Evolutionary conservation across 2,888 invertebrate genomes (phyloP).

Genomic region (Patella depressa): DNA sequence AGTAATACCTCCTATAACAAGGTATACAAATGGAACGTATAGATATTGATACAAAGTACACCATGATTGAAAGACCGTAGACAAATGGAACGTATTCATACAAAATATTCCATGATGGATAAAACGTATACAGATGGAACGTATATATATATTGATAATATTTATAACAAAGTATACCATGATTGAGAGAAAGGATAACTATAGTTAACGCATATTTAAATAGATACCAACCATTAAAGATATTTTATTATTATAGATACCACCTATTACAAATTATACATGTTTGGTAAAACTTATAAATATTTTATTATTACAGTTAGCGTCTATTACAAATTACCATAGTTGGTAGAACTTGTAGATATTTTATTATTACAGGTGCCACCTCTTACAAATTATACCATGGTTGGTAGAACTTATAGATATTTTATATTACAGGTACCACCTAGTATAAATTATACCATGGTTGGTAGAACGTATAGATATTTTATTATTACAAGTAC

Average conservation of each 20-base stretch:
- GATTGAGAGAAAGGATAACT: neutral
- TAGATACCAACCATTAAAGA: neutral
- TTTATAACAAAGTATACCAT: neutral
- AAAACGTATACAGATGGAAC: neutral
- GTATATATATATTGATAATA: neutral
- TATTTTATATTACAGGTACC: neutral
- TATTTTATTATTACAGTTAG: neutral
- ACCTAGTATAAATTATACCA: constrained; percentile 7
- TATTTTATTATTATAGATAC: constrained; percentile 11
- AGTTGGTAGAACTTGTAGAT: no score
- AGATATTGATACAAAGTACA: no score
- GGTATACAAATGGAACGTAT: neutral
- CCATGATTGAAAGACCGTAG: no score
- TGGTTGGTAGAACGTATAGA: constrained; percentile 19
- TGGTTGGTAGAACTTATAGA: constrained; percentile 4
- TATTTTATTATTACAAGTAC: constrained; percentile 8
- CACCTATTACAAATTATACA: constrained; percentile 16
- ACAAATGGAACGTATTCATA: no score
- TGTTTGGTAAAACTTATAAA: constrained; percentile 2
- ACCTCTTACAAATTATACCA: constrained; percentile 8
- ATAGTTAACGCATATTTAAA: constrained; percentile 1
- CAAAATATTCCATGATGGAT: no score
- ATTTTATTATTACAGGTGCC: constrained; percentile 3
- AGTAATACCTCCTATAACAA: neutral
- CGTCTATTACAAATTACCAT: no score